Percentiles rank a stretch among this genome's conserved stretches.
Conservation (phyloP, 2,797 vertebrate genomes). For the Syngnathus rostellatus region DNA sequence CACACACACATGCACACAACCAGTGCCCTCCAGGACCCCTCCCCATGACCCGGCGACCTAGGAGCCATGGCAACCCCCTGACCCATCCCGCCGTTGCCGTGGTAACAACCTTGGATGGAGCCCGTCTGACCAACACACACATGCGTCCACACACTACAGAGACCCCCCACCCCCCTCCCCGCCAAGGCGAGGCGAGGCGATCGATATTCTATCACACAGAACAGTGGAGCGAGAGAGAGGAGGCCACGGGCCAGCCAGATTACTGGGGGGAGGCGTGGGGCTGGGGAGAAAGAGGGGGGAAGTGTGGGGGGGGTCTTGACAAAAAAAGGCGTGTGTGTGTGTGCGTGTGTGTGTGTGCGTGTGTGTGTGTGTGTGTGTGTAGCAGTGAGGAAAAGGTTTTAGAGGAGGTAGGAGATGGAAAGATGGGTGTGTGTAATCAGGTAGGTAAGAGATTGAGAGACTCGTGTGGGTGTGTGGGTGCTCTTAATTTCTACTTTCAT, state of each 20-base stretch:
- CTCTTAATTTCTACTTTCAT: not conserved
- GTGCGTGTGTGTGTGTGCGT: constrained; percentile 34
- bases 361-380: constrained; percentile 39
- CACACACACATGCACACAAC: constrained; percentile 27
- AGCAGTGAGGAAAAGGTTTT: constrained; percentile 55
- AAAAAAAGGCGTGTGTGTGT: constrained; percentile 38
- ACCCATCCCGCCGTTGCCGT: constrained; percentile 72
- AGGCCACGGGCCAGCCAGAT: constrained; percentile 73
- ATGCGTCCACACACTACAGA: constrained; percentile 9
- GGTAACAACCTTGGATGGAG: constrained; percentile 78
- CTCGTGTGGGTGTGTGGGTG: constrained; percentile 16
- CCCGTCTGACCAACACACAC: constrained; percentile 68
- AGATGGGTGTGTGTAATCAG: constrained; percentile 42
- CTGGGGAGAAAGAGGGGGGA: not conserved
- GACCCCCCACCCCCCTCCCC: constrained; percentile 49
- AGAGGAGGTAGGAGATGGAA: constrained; percentile 50
- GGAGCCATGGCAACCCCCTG: constrained; percentile 74
- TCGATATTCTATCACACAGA: constrained; percentile 82
- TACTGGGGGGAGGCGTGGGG: constrained; percentile 51
- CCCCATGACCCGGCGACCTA: constrained; percentile 69
- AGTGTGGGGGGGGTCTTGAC: constrained; percentile 26
- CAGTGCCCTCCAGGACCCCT: constrained; percentile 48
- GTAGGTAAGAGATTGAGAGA: constrained; percentile 50
- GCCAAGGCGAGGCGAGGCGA: constrained; percentile 69
- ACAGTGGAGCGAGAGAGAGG: constrained; percentile 77